These are phyloP conservation scores for Calidris pugnax DNA, from an alignment of 2,113 vertebrate genomes.

Conservation along the genomic window DNA sequence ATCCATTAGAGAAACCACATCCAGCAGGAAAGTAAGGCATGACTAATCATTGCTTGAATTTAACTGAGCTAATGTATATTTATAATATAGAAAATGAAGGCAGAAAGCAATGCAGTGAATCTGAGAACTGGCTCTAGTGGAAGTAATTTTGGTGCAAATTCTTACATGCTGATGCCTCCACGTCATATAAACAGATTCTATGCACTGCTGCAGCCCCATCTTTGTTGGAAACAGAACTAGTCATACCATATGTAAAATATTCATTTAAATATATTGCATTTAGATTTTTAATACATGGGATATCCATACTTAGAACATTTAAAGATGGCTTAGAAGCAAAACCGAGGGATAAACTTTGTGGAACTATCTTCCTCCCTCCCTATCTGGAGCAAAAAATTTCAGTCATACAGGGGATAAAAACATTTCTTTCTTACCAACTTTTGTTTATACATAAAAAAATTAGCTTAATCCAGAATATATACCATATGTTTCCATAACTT, in stretches of 20 bases:
- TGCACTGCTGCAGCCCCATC: background rate
- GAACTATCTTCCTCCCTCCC: background rate
- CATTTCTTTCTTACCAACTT: background rate
- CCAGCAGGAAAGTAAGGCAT: conserved; percentile 9
- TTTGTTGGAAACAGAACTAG: background rate
- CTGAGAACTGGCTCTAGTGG: background rate
- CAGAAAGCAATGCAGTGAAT: background rate
- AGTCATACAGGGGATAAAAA: background rate
- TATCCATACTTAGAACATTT: background rate
- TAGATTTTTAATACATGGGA: background rate
- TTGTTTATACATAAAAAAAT: background rate
- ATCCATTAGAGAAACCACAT: background rate
- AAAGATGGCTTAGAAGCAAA: background rate
- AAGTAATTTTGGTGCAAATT: background rate
- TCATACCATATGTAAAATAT: background rate
- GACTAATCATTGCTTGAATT: background rate
- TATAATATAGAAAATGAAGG: background rate
- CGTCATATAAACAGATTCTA: background rate
- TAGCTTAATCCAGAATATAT: conserved; percentile 17
- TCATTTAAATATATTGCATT: background rate
- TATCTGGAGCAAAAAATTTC: background rate
- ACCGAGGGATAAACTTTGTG: background rate
- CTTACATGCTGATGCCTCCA: background rate
- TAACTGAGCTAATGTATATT: background rate
- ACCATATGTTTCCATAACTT: background rate